Evolutionary conservation across 2,113 vertebrate species (phyloP).

Genomic region (Thamnaconus septentrionalis): DNA sequence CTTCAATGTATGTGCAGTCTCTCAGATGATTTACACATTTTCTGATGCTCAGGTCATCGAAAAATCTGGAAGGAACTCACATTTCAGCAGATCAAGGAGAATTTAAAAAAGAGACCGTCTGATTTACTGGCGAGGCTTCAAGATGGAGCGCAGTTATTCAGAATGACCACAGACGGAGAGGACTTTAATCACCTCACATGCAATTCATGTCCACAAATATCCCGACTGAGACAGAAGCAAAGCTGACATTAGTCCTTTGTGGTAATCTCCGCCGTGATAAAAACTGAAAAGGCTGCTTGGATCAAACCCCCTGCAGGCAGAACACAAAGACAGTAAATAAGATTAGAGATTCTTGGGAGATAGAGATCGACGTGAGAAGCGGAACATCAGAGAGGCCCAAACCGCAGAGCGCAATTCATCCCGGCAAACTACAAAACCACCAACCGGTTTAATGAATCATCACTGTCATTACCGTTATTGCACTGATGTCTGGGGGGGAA

Average conservation of each 20-base stretch:
- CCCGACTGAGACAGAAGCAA: background rate
- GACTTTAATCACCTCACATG: slow-evolving; percentile 1
- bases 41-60: no score
- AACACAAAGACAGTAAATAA: slow-evolving; percentile 6
- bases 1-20: slow-evolving; percentile 19
- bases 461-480: slow-evolving; percentile 2
- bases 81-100: no score
- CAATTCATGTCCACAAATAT: slow-evolving; percentile 16
- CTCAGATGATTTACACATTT: background rate
- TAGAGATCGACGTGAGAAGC: slow-evolving; percentile 14
- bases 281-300: slow-evolving; percentile 10
- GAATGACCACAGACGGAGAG: background rate
- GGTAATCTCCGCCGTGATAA: slow-evolving; percentile 18
- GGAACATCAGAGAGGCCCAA: slow-evolving; percentile 35
- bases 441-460: slow-evolving; percentile 32
- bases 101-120: background rate
- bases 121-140: background rate
- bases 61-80: no score
- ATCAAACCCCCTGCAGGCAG: slow-evolving; percentile 18
- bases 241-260: background rate
- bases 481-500: slow-evolving; percentile 1
- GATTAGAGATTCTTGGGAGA: slow-evolving; percentile 26
- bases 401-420: slow-evolving; percentile 24
- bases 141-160: background rate
- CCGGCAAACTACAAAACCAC: slow-evolving; percentile 21